Evolutionary conservation across 2,888 invertebrate genomes (phyloP).

Genomic region (Spicauda simplicius): DNA sequence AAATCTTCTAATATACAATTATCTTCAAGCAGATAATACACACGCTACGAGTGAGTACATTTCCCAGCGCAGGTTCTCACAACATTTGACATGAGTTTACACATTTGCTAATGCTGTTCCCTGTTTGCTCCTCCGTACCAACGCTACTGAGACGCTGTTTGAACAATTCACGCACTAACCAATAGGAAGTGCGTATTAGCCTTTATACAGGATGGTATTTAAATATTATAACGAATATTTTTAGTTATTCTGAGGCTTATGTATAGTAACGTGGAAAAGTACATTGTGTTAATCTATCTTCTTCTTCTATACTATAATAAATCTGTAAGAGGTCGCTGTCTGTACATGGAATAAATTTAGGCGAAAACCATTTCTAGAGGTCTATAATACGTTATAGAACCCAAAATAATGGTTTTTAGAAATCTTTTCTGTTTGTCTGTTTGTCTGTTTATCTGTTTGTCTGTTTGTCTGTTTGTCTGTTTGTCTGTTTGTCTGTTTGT

Average conservation of each 20-base stretch:
- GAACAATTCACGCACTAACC: slow-evolving; percentile 47
- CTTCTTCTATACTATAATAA: no score
- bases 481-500: no score
- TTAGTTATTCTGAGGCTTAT: neutral
- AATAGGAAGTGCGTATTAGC: slow-evolving; percentile 52
- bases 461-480: no score
- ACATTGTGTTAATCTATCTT: no score
- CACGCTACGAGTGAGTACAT: slow-evolving; percentile 1
- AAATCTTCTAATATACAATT: neutral
- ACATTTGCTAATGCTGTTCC: slow-evolving; percentile 66
- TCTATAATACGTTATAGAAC: no score
- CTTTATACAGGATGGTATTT: slow-evolving; percentile 23
- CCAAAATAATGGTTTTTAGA: no score
- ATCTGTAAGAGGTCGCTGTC: no score
- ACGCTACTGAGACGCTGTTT: slow-evolving; percentile 44
- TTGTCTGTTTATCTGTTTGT: no score
- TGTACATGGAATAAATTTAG: no score
- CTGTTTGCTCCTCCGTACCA: slow-evolving; percentile 48
- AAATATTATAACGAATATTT: neutral
- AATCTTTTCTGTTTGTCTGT: no score
- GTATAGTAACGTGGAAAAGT: no score
- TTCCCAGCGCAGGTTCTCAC: slow-evolving; percentile 59
- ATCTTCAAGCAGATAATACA: neutral
- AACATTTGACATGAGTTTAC: slow-evolving; percentile 50
- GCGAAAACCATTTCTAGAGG: no score